These are phyloP conservation scores for Temnothorax unifasciatus DNA, from an alignment of 2,888 invertebrate species.

Conservation along the genomic window DNA sequence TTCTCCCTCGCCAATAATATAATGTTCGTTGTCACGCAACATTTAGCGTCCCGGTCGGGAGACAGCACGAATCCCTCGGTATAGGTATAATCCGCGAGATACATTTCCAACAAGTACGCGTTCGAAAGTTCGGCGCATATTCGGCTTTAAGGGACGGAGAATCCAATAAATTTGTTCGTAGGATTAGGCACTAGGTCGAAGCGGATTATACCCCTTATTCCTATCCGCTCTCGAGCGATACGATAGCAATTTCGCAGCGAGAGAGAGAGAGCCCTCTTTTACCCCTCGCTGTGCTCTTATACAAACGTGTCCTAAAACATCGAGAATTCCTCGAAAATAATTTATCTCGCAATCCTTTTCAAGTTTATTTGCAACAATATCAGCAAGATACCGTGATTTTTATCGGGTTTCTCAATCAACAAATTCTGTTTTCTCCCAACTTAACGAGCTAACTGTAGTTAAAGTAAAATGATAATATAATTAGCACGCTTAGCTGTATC, in stretches of 20 bases:
- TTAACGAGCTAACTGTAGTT: background rate
- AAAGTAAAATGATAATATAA: background rate
- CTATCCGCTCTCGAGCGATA: conserved; percentile 59
- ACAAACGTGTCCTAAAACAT: background rate
- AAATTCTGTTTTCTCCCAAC: conserved; percentile 5
- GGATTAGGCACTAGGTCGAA: conserved; percentile 76
- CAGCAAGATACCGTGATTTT: background rate
- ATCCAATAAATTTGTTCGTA: conserved; percentile 76
- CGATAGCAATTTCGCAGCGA: conserved; percentile 66
- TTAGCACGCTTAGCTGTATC: background rate
- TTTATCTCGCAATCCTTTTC: background rate
- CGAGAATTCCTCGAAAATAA: background rate
- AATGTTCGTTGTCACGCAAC: conserved; percentile 39
- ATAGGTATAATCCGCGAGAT: conserved; percentile 52
- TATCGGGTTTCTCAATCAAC: background rate
- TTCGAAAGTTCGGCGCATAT: conserved; percentile 67
- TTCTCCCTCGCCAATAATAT: background rate
- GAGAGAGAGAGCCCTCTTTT: background rate
- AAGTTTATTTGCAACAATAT: background rate
- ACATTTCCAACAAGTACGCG: conserved; percentile 53
- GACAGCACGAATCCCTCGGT: background rate
- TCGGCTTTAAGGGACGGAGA: conserved; percentile 66
- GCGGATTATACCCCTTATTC: conserved; percentile 75
- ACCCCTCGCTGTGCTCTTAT: conserved; percentile 15
- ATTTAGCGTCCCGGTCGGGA: conserved; percentile 14